Percentiles rank a stretch among this genome's conserved stretches.
Conservation (phyloP, 2,113 vertebrate species). For the Gila orcuttii region DNA sequence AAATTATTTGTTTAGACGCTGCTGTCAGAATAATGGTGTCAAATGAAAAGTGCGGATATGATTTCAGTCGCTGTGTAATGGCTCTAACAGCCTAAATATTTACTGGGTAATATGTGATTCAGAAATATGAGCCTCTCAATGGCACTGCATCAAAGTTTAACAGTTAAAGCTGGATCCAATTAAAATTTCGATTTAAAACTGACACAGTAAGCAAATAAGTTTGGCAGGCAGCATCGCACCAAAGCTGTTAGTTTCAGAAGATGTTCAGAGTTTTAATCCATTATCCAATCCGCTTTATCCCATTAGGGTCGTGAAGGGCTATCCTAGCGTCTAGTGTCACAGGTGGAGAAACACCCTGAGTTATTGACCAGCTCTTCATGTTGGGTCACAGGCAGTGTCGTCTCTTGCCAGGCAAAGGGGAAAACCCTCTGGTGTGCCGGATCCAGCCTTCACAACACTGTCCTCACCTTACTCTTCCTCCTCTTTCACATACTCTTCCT, state of each 20-base stretch:
- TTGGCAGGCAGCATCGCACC: background rate
- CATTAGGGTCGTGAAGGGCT: too few species aligned
- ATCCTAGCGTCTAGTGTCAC: too few species aligned
- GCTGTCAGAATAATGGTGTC: background rate
- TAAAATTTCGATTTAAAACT: background rate
- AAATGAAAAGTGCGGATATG: background rate
- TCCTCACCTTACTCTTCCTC: too few species aligned
- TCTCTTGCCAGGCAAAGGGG: too few species aligned
- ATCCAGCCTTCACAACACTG: too few species aligned
- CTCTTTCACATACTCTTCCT: too few species aligned
- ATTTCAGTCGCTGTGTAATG: background rate
- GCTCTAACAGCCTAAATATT: constrained; percentile 1
- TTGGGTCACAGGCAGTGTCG: too few species aligned
- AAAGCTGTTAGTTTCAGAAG: background rate
- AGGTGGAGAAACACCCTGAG: too few species aligned
- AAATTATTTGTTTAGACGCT: constrained; percentile 8
- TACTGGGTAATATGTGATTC: background rate
- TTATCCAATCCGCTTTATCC: too few species aligned
- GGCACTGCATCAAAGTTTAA: background rate
- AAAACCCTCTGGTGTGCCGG: too few species aligned
- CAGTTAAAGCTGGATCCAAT: background rate
- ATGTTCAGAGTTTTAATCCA: background rate
- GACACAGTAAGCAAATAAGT: background rate
- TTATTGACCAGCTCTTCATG: too few species aligned
- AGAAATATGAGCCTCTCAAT: background rate